These are phyloP conservation scores for Actenoides lindsayi DNA, from an alignment of 2,113 vertebrate genomes.

Conservation along the genomic window DNA sequence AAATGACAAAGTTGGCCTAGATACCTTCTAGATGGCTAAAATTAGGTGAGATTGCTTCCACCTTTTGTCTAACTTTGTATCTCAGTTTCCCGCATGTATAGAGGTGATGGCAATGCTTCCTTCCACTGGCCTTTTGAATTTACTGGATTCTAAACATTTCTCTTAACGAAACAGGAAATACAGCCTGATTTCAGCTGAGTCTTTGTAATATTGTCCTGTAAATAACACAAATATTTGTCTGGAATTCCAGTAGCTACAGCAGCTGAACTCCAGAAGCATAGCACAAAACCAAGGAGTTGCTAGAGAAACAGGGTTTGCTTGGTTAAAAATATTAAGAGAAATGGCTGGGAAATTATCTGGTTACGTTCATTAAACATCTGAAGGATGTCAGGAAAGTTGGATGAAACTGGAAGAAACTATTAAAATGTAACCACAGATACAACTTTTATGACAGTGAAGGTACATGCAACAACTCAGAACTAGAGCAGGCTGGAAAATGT, in stretches of 20 bases:
- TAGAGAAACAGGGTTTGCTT: background rate
- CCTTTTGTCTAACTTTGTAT: background rate
- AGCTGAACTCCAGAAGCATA: background rate
- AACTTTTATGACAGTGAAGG: constrained; percentile 6
- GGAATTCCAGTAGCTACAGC: background rate
- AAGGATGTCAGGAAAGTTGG: background rate
- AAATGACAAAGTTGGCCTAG: background rate
- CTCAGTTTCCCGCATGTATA: background rate
- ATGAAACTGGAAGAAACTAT: constrained; percentile 38
- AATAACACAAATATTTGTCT: background rate
- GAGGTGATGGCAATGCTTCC: background rate
- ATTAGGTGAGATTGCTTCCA: background rate
- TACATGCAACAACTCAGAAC: background rate
- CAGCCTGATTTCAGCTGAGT: background rate
- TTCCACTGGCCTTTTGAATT: background rate
- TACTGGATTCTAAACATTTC: background rate
- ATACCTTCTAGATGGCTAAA: background rate
- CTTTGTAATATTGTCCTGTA: background rate
- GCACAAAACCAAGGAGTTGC: background rate
- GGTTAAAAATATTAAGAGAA: background rate
- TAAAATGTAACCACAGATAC: background rate
- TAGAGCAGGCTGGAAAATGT: constrained; percentile 11
- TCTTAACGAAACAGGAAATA: background rate
- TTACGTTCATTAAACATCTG: constrained; percentile 11
- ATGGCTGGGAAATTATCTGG: background rate